Evolutionary conservation across 2,888 invertebrate genomes (phyloP).

Genomic region (Orthosia gothica): DNA sequence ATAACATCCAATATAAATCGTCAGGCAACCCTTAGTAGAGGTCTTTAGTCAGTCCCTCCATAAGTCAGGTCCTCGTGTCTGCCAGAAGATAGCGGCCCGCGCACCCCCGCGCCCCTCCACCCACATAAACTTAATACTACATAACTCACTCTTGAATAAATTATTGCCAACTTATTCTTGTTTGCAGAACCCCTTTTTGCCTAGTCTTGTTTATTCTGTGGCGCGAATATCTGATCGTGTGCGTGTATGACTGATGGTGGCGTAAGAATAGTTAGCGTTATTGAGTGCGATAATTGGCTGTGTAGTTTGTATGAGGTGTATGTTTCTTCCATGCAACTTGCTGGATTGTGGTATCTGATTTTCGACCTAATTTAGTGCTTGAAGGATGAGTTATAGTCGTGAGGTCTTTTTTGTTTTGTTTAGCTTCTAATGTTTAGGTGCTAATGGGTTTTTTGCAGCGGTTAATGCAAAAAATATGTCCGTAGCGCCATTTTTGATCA

Average conservation of each 20-base stretch:
- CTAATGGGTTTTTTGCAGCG: background rate
- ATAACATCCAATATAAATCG: conserved; percentile 63
- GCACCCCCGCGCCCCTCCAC: conserved; percentile 73
- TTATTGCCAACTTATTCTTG: conserved; percentile 86
- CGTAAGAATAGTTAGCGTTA: conserved; percentile 56
- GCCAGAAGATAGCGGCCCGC: conserved; percentile 74
- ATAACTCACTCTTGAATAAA: conserved; percentile 88
- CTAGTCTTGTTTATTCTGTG: conserved; percentile 76
- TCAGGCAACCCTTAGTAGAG: conserved; percentile 66
- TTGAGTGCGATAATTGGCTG: conserved; percentile 57
- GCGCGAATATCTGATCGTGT: conserved; percentile 66
- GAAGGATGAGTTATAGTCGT: background rate
- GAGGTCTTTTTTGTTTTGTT: background rate
- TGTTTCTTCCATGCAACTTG: conserved; percentile 21
- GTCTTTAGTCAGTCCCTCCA: conserved; percentile 65
- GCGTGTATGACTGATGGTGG: conserved; percentile 61
- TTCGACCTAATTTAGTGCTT: conserved; percentile 18
- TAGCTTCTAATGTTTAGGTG: background rate
- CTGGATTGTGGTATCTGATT: conserved; percentile 30
- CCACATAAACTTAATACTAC: conserved; percentile 87
- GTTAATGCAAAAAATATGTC: background rate
- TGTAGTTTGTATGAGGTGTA: conserved; percentile 38
- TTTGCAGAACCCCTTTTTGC: conserved; percentile 81
- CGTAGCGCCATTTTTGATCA: background rate
- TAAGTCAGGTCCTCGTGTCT: conserved; percentile 70